phyloP scores from a whole-genome alignment of 1,140 invertebrate genomes.

The Drosophila tropicalis region DNA sequence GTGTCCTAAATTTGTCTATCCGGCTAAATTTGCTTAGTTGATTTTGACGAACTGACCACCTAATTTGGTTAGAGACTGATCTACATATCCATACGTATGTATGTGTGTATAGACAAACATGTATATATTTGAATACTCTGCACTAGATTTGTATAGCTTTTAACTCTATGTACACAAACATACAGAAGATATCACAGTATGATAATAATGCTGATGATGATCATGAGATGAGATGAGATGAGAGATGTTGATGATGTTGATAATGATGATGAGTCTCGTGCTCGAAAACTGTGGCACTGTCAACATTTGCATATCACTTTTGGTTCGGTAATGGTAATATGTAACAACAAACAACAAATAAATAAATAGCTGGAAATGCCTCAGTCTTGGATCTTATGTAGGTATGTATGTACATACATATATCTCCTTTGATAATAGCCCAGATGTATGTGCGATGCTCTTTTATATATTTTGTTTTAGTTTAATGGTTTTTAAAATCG shows the following conservation, averaged over 20 bases:
- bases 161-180: conserved; percentile 43
- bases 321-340: conserved; percentile 58
- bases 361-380: conserved; percentile 7
- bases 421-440: too few species aligned
- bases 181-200: background rate
- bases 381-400: conserved; percentile 10
- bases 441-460: too few species aligned
- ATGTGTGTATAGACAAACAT: too few species aligned
- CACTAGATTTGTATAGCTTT: conserved; percentile 43
- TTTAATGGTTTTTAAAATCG: too few species aligned
- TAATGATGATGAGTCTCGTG: conserved; percentile 60
- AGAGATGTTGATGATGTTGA: conserved; percentile 15
- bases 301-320: conserved; percentile 77
- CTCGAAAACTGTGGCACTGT: conserved; percentile 52
- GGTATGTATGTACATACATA: too few species aligned
- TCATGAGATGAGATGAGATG: conserved; percentile 3
- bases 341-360: conserved; percentile 44
- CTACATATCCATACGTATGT: background rate
- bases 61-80: conserved; percentile 40
- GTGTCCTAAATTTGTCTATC: conserved; percentile 63
- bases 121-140: conserved; percentile 9
- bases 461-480: too few species aligned
- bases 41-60: conserved; percentile 35
- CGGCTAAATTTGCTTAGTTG: conserved; percentile 60
- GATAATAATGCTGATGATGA: conserved; percentile 10